Base-by-base conservation (phyloP, 2,113 vertebrate species). In the Cranoglanis bouderius region DNA sequence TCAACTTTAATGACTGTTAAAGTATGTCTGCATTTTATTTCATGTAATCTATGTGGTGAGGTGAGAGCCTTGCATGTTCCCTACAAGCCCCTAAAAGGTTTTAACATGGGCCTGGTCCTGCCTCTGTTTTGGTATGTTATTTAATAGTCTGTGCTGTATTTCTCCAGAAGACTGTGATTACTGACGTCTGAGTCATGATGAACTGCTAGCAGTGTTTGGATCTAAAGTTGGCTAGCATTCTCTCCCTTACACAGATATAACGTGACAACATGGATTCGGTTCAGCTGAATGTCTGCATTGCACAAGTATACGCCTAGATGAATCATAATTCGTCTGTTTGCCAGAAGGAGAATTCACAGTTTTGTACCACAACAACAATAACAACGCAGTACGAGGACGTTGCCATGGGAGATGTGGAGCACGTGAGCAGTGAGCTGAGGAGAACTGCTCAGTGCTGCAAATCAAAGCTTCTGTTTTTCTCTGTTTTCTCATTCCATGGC, bases 401-500 rank as follows among this genome's bases (percentile, higher is more conserved):
- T 85, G 35, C 88, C 3, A 72, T 70, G 49, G 75, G 61, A 89
- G 74, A 88, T 74, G 35, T 85, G 35, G 38, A 86, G 55, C 72
- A 86, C 6, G 55, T 46, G 38, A 74, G 57, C 51, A 59, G 38
- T 86, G 26, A 51, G 55, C 35, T 77, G 51, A 46, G 35, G 72
- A 61, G 70, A 61, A 59, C 35, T n/a, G 32, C 32, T 85, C 24
- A 29, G 35, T 7, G 35, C 26, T n/a, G 26, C 82, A 85, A 70
- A 70, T 85, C 84, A 85, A 59, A 49, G 80, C 49, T 82, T 40
- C 38, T 72, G 51, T 49, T 74, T 55, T 59, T 77, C 77, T 74
- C 49, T 82, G 87, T 74, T 88, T 84, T 74, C 40, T 80, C 74
- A 85, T 57, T 75, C 72, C 84, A 57, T 78, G 75, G 57, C 72